Conservation (phyloP, 2,888 invertebrate genomes). For the Caenorhabditis uteleia region DNA sequence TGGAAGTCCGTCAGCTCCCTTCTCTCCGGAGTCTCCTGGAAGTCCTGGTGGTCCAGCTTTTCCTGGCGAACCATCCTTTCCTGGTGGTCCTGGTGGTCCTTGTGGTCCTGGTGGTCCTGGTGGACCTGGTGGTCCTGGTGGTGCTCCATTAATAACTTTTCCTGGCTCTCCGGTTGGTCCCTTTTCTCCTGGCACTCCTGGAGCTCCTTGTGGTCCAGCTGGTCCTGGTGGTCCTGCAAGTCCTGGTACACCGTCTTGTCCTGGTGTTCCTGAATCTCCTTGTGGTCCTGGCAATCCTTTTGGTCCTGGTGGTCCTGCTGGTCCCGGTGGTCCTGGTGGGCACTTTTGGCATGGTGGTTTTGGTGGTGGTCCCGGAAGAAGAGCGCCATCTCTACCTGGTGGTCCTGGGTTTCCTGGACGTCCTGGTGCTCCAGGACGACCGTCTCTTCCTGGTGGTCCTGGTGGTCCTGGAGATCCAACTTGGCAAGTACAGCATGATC, state of each 20-base stretch:
- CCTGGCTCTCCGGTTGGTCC: conserved; percentile 69
- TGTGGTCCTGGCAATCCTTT: conserved; percentile 65
- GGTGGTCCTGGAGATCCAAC: conserved; percentile 58
- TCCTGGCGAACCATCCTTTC: conserved; percentile 60
- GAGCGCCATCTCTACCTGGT: conserved; percentile 61
- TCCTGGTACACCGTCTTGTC: conserved; percentile 61
- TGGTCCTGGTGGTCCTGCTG: conserved; percentile 55
- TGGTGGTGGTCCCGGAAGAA: conserved; percentile 69
- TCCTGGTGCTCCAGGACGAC: conserved; percentile 64
- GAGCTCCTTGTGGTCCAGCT: conserved; percentile 66
- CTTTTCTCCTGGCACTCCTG: conserved; percentile 67
- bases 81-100: conserved; percentile 64
- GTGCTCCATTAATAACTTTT: conserved; percentile 57
- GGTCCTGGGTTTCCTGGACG: conserved; percentile 58
- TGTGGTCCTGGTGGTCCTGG: conserved; percentile 65
- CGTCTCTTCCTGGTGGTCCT: conserved; percentile 59
- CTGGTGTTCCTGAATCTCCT: conserved; percentile 60
- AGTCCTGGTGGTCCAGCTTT: conserved; percentile 47
- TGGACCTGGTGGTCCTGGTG: conserved; percentile 64
- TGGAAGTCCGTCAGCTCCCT: conserved; percentile 72
- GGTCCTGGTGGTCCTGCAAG: conserved; percentile 67
- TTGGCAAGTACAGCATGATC: conserved; percentile 67
- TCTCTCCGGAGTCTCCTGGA: conserved; percentile 65
- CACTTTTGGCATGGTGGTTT: conserved; percentile 69
- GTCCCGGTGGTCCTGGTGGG: conserved; percentile 56